Evolutionary conservation across 2,113 vertebrate genomes (phyloP), one percentile per base, ranked within the genome.

Genomic region (Eubucco bourcierii): DNA sequence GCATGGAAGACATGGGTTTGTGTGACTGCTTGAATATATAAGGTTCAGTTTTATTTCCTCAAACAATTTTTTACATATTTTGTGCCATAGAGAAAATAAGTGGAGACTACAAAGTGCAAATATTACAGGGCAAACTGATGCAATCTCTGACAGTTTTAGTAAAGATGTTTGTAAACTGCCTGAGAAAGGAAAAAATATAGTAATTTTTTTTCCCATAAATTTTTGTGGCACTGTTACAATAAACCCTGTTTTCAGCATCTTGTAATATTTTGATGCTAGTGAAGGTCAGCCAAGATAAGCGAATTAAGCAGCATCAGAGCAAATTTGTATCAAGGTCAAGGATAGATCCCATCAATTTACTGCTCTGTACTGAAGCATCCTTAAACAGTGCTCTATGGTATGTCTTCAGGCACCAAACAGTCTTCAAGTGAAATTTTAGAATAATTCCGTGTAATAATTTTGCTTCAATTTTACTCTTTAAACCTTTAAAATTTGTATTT

Each of bases 391-490:
- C 13, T 87, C 12, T 60, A 15, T 34, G 19, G 2, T 29, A 50
- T 41, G 6, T 66, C n/a, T 82, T 79, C 34, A 76, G 18, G 72
- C 7, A 20, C 31, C 6, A 11, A 91, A 9, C 4, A 67, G 12
- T 65, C 90, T 86, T 73, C 44, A 61, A 68, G 6, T 18, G 10
- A 83, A 70, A 83, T 73, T 61, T 94, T 8, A 73, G 88, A 94
- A 68, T 47, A 60, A 65, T 68, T 64, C 9, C 39, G 31, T 46
- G 79, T 64, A 19, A 46, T n/a, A 52, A 60, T 55, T 85, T 85
- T 61, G 13, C 1, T 3, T 47, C 7, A 66, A 11, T 59, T 86
- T 83, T 52, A 34, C 8, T 76, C 3, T 56, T 86, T n/a, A n/a
- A n/a, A n/a, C n/a, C n/a, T n/a, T n/a, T n/a, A n/a, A n/a, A n/a